Evolutionary conservation across 2,888 invertebrate genomes (phyloP).

Genomic region (Drosophila paramelanica): DNA sequence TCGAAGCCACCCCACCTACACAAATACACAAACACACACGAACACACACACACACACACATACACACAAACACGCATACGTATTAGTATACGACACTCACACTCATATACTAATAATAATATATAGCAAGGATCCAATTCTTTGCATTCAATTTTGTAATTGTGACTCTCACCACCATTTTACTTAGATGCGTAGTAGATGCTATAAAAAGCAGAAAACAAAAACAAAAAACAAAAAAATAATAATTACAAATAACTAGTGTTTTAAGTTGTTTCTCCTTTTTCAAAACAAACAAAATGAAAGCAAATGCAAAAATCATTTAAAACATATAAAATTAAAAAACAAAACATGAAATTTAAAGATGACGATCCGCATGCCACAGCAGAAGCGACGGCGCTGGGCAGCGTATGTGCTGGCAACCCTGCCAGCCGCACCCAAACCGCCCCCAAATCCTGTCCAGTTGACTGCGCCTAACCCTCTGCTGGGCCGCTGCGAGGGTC

Average conservation of each 20-base stretch:
- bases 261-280: slow-evolving; percentile 78
- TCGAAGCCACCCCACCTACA: slow-evolving; percentile 82
- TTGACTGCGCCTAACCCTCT: background rate
- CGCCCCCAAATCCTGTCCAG: background rate
- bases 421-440: background rate
- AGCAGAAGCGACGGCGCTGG: slow-evolving; percentile 12
- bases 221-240: slow-evolving; percentile 27
- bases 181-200: slow-evolving; percentile 79
- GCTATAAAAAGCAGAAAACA: slow-evolving; percentile 54
- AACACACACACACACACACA: slow-evolving; percentile 30
- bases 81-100: slow-evolving; percentile 54
- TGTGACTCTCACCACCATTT: slow-evolving; percentile 81
- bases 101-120: slow-evolving; percentile 54
- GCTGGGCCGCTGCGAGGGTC: slow-evolving; percentile 54
- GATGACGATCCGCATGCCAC: slow-evolving; percentile 60
- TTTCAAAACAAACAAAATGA: slow-evolving; percentile 65
- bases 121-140: slow-evolving; percentile 30
- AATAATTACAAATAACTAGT: slow-evolving; percentile 71
- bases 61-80: slow-evolving; percentile 40
- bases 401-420: slow-evolving; percentile 3
- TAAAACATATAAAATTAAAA: slow-evolving; percentile 34
- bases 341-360: slow-evolving; percentile 76
- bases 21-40: slow-evolving; percentile 54
- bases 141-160: slow-evolving; percentile 66
- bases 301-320: slow-evolving; percentile 38